Conservation (phyloP, 2,888 invertebrate genomes). For the Tillus elongatus region DNA sequence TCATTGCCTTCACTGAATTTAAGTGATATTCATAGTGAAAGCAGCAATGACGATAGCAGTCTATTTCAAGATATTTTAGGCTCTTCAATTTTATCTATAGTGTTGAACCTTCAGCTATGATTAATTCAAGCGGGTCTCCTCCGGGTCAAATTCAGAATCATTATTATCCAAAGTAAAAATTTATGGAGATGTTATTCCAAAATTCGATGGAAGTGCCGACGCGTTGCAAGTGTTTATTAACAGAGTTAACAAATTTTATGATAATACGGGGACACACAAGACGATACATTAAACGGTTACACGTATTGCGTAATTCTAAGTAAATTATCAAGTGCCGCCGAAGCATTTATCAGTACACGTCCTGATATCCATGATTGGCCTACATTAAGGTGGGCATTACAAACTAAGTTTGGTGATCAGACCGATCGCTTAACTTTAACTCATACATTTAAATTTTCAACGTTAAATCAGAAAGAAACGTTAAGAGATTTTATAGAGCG, state of each 20-base stretch:
- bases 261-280: background rate
- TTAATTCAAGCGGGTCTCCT: too few relatives aligned
- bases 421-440: background rate
- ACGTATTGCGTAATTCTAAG: background rate
- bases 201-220: background rate
- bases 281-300: background rate
- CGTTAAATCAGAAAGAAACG: background rate
- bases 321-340: background rate
- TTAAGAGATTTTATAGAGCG: background rate
- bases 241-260: background rate
- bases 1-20: too few relatives aligned
- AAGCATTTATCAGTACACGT: background rate
- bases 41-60: too few relatives aligned
- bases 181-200: background rate
- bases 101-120: too few relatives aligned
- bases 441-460: background rate
- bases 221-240: background rate
- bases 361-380: background rate
- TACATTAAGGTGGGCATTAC: background rate
- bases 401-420: slow-evolving; percentile 1
- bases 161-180: background rate
- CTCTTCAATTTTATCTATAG: too few relatives aligned
- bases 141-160: background rate
- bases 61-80: too few relatives aligned
- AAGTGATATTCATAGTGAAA: too few relatives aligned